Conservation (phyloP, 2,888 invertebrate species). For the Apotomis turbidana region DNA sequence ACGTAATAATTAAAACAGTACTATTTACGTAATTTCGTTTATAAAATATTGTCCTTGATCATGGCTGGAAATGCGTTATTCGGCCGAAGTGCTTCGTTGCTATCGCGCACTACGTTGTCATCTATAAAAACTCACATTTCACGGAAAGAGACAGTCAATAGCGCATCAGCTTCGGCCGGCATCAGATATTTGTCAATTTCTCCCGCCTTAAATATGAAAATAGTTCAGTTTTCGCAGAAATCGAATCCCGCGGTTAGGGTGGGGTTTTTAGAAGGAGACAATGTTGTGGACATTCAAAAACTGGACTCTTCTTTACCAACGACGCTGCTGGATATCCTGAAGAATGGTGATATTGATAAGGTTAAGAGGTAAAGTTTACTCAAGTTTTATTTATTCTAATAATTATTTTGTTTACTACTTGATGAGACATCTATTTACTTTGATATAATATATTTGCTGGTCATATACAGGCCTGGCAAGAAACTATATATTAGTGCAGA, state of each 20-base stretch:
- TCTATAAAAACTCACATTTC: slow-evolving; percentile 55
- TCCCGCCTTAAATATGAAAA: slow-evolving; percentile 83
- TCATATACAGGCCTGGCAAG: no score
- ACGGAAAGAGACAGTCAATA: slow-evolving; percentile 49
- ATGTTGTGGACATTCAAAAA: slow-evolving; percentile 87
- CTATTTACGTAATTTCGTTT: slow-evolving; percentile 44
- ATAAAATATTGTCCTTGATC: slow-evolving; percentile 49
- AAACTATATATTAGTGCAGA: no score
- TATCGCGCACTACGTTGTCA: slow-evolving; percentile 53
- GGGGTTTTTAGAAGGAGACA: slow-evolving; percentile 86
- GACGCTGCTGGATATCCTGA: slow-evolving; percentile 76
- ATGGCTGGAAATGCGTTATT: slow-evolving; percentile 57
- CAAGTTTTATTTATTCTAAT: neutral
- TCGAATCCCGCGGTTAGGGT: slow-evolving; percentile 85
- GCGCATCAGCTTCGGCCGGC: slow-evolving; percentile 30
- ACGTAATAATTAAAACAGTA: slow-evolving; percentile 45
- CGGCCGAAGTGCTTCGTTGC: slow-evolving; percentile 33
- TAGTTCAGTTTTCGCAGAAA: slow-evolving; percentile 87
- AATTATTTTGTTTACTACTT: neutral
- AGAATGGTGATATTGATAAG: slow-evolving; percentile 61
- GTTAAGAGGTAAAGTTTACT: slow-evolving; percentile 63
- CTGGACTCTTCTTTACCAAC: slow-evolving; percentile 69
- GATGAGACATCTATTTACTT: no score
- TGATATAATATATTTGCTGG: no score
- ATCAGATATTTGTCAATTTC: slow-evolving; percentile 59